Conservation (phyloP, 2,888 invertebrate genomes). For the Colletes collaris region DNA sequence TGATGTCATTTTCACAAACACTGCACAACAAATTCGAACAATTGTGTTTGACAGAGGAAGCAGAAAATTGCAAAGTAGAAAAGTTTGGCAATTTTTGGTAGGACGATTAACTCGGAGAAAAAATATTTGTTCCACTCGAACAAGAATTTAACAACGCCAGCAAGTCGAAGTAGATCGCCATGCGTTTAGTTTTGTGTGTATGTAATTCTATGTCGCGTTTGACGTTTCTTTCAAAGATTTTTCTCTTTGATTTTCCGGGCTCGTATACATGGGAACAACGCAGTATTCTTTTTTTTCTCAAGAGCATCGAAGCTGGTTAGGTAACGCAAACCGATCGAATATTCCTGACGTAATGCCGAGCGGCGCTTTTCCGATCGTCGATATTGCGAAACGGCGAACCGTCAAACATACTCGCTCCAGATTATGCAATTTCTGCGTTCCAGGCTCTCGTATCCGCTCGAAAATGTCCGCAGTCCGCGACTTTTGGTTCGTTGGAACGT, state of each 20-base stretch:
- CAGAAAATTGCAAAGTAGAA: no score
- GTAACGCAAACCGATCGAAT: slow-evolving; percentile 43
- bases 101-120: no score
- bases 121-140: no score
- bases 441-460: background rate
- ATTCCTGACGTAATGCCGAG: slow-evolving; percentile 49
- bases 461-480: background rate
- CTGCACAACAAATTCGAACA: no score
- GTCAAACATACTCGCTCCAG: background rate
- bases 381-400: slow-evolving; percentile 25
- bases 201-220: background rate
- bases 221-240: background rate
- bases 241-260: background rate
- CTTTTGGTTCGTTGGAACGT: background rate
- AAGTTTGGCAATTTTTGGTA: no score
- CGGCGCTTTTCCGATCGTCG: slow-evolving; percentile 19
- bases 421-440: slow-evolving; percentile 22
- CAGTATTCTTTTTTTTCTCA: slow-evolving; percentile 3
- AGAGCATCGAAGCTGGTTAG: background rate
- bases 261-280: slow-evolving; percentile 3
- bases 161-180: no score
- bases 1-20: no score
- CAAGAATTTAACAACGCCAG: no score
- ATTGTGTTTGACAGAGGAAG: no score
- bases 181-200: no score